A percentile compares a stretch with the other conserved stretches of the same genome.
Evolutionary conservation across 2,888 invertebrate genomes (phyloP).

Genomic region (Neuroscelio doddi): DNA sequence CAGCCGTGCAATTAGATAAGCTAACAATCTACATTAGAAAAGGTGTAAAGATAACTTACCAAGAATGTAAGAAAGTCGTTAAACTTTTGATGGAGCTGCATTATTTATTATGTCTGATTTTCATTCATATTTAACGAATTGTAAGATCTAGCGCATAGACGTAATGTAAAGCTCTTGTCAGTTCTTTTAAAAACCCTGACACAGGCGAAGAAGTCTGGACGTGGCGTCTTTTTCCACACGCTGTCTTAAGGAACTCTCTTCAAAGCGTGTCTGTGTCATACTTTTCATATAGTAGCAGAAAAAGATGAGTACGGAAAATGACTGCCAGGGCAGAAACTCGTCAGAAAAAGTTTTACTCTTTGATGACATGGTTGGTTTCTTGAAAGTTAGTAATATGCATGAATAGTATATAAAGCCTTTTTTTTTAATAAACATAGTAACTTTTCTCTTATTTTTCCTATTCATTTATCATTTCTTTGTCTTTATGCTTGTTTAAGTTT

Average conservation of each 20-base stretch:
- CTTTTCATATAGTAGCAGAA: conserved; percentile 25
- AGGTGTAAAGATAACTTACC: too few relatives aligned
- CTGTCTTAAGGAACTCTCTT: conserved; percentile 9
- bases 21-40: too few relatives aligned
- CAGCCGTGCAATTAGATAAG: too few relatives aligned
- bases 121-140: conserved; percentile 19
- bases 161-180: conserved; percentile 11
- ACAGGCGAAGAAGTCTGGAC: conserved; percentile 10
- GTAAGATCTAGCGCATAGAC: not conserved
- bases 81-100: conserved; percentile 7
- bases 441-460: too few relatives aligned
- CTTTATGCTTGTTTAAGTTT: too few relatives aligned
- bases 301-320: conserved; percentile 17
- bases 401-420: too few relatives aligned
- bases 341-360: conserved; percentile 13
- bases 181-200: conserved; percentile 11
- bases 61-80: not conserved
- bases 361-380: not conserved
- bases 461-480: too few relatives aligned
- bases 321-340: conserved; percentile 19
- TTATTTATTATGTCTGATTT: conserved; percentile 21
- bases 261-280: conserved; percentile 11
- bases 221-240: conserved; percentile 18
- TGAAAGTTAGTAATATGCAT: not conserved
- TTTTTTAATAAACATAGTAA: too few relatives aligned